Percentiles rank a stretch among this genome's conserved stretches.
These are phyloP conservation scores for Aphidius colemani DNA, from an alignment of 2,888 invertebrate genomes.

Conservation along the genomic window DNA sequence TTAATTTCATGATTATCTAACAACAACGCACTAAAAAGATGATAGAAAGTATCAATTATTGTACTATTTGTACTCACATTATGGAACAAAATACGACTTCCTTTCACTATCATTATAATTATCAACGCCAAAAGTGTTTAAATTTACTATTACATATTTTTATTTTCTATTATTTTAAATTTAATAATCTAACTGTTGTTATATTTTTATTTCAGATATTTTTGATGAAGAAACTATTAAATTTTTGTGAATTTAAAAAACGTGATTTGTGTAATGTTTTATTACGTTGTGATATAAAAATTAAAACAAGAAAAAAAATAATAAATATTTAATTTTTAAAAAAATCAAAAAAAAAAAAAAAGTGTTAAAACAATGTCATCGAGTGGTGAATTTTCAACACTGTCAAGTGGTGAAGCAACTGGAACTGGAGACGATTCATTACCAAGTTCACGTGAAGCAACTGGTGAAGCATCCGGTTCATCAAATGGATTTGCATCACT, in stretches of 20 bases:
- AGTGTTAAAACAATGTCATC: constrained; percentile 47
- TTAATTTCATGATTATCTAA: too few relatives aligned
- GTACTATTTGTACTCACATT: too few relatives aligned
- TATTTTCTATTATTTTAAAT: not conserved
- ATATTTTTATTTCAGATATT: too few relatives aligned
- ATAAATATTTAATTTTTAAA: not conserved
- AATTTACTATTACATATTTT: too few relatives aligned
- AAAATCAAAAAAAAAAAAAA: not conserved
- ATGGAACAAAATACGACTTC: too few relatives aligned
- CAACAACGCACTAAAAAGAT: too few relatives aligned
- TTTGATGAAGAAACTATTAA: too few relatives aligned
- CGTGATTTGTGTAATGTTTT: constrained; percentile 21
- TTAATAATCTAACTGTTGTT: too few relatives aligned
- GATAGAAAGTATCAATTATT: too few relatives aligned
- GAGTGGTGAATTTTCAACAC: constrained; percentile 56
- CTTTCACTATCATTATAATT: too few relatives aligned
- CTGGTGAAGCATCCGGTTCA: constrained; percentile 51
- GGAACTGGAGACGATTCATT: constrained; percentile 55
- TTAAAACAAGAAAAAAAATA: not conserved
- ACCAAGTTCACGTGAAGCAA: constrained; percentile 55
- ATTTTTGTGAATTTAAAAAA: constrained; percentile 7
- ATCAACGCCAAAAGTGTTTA: too few relatives aligned
- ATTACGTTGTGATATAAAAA: constrained; percentile 17
- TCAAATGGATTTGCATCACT: constrained; percentile 52
- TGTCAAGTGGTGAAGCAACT: constrained; percentile 56